These are phyloP conservation scores for Astreopora myriophthalma DNA, from an alignment of 64 coral and sea anemone species.

Conservation along the genomic window DNA sequence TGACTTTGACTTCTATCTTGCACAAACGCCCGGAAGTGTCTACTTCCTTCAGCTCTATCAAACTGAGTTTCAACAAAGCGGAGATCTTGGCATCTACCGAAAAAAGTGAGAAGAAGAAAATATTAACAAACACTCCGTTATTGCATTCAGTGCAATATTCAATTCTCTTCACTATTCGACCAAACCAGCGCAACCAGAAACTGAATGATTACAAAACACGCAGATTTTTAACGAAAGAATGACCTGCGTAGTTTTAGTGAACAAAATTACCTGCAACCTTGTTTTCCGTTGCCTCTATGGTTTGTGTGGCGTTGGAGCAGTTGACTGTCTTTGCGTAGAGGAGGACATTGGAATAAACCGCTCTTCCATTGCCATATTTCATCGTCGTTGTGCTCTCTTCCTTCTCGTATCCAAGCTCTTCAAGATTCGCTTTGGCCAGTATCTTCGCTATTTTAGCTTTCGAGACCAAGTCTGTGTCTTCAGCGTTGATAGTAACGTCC, in stretches of 20 bases:
- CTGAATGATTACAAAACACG: too few relatives aligned
- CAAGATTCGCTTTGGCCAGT: background rate
- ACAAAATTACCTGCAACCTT: background rate
- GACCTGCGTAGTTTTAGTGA: background rate
- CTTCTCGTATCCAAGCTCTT: background rate
- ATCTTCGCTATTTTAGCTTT: background rate
- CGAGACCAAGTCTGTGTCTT: background rate
- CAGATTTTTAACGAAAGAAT: too few relatives aligned
- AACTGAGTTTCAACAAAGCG: background rate
- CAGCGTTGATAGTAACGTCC: background rate
- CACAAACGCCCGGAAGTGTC: background rate
- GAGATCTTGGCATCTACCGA: background rate
- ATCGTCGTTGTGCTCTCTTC: background rate
- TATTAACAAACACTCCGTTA: background rate
- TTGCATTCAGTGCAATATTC: too few relatives aligned
- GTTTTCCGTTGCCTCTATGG: background rate
- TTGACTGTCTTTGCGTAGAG: background rate
- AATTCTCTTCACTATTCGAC: too few relatives aligned
- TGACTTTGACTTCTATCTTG: background rate
- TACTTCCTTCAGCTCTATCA: background rate
- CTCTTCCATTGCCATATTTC: background rate
- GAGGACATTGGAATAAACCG: background rate
- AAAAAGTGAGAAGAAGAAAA: background rate
- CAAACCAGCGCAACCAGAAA: too few relatives aligned
- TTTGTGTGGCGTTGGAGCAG: background rate